Conservation (phyloP, 2,888 invertebrate genomes). For the Glyphotaelius pellucidus region DNA sequence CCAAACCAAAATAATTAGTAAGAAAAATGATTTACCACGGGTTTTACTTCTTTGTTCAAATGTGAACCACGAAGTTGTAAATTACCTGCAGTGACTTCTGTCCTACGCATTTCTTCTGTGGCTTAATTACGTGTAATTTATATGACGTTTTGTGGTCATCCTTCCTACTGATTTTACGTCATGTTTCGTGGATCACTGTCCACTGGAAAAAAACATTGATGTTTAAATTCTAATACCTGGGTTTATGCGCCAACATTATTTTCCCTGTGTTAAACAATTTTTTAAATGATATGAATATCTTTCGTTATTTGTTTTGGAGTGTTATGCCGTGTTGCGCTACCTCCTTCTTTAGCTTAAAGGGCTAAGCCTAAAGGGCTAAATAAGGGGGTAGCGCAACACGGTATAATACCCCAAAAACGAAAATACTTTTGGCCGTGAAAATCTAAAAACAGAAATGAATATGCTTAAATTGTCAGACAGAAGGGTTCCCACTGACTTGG, state of each 20-base stretch:
- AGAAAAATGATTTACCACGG: background rate
- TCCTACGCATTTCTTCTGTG: background rate
- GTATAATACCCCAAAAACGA: no score
- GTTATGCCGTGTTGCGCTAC: no score
- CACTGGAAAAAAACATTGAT: background rate
- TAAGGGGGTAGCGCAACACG: no score
- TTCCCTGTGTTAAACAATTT: no score
- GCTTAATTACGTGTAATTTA: slow-evolving; percentile 25
- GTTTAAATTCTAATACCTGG: background rate
- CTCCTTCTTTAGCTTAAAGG: no score
- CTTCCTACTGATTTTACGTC: slow-evolving; percentile 43
- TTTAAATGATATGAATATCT: no score
- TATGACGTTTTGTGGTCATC: slow-evolving; percentile 59
- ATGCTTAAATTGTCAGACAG: no score
- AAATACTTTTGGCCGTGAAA: no score
- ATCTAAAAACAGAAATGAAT: no score
- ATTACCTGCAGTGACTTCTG: background rate
- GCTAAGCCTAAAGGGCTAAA: no score
- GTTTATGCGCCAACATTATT: background rate
- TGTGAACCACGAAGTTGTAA: background rate
- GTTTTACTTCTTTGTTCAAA: background rate
- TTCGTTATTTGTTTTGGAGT: no score
- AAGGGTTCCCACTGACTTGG: no score
- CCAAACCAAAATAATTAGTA: background rate
- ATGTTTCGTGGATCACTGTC: slow-evolving; percentile 34